Conservation (phyloP, 2,888 invertebrate genomes). For the Platycheirus rosarum region DNA sequence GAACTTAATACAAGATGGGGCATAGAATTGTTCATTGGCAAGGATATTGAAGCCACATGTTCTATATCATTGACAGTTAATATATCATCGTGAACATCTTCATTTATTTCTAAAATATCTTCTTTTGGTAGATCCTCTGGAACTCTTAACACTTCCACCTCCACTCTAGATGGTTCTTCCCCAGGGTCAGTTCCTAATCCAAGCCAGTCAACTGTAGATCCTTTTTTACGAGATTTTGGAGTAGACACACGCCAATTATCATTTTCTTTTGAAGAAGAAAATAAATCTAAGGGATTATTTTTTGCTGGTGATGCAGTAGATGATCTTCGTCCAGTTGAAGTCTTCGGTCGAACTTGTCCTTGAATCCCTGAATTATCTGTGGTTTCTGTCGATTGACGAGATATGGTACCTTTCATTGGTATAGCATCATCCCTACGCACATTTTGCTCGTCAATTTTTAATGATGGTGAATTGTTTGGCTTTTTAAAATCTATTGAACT, state of each 20-base stretch:
- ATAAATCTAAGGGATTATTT: slow-evolving; percentile 75
- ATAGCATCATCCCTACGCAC: slow-evolving; percentile 68
- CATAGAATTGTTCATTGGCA: background rate
- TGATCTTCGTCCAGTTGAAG: slow-evolving; percentile 79
- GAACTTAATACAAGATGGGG: slow-evolving; percentile 78
- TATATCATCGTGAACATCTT: slow-evolving; percentile 28
- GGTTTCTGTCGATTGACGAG: slow-evolving; percentile 81
- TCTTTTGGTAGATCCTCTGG: slow-evolving; percentile 54
- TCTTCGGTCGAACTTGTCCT: slow-evolving; percentile 79
- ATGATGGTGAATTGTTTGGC: slow-evolving; percentile 75
- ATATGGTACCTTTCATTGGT: slow-evolving; percentile 77
- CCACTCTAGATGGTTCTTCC: slow-evolving; percentile 39
- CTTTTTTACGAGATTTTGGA: slow-evolving; percentile 76
- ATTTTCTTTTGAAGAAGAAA: slow-evolving; percentile 74
- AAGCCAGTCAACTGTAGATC: slow-evolving; percentile 80
- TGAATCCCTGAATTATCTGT: slow-evolving; percentile 79
- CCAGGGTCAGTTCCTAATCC: slow-evolving; percentile 78
- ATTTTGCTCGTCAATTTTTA: slow-evolving; percentile 57
- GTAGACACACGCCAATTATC: slow-evolving; percentile 78
- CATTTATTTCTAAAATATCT: slow-evolving; percentile 74
- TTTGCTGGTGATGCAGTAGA: slow-evolving; percentile 77
- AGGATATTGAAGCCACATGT: background rate
- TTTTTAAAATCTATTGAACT: slow-evolving; percentile 76
- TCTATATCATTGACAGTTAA: background rate
- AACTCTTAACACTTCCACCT: slow-evolving; percentile 54